Conservation (phyloP, 2,113 vertebrate species). For the Cercocebus atys region DNA sequence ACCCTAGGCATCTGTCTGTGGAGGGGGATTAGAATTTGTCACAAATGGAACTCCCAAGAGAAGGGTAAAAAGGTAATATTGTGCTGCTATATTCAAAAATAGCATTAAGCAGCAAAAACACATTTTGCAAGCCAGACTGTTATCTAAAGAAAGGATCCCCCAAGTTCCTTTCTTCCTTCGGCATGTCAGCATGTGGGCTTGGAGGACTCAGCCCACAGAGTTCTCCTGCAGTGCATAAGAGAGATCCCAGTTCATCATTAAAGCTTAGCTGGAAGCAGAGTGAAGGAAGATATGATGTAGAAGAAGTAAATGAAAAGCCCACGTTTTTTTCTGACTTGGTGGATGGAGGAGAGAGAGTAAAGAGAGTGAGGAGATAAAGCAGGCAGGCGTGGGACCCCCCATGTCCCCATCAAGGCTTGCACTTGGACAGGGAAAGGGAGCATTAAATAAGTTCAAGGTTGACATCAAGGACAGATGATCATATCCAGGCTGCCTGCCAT, state of each 20-base stretch:
- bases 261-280: neutral
- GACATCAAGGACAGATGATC: neutral
- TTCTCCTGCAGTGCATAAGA: too few relatives aligned
- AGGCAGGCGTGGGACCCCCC: neutral
- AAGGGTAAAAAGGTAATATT: neutral
- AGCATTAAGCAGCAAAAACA: neutral
- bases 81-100: neutral
- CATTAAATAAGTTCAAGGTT: neutral
- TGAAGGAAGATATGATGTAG: neutral
- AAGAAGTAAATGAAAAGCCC: neutral
- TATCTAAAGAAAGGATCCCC: neutral
- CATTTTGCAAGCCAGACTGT: neutral
- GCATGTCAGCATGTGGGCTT: neutral
- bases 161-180: neutral
- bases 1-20: neutral
- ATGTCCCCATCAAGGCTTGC: neutral
- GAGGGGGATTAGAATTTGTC: neutral
- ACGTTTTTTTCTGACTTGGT: neutral
- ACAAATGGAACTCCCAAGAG: neutral
- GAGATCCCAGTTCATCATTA: neutral
- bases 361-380: neutral
- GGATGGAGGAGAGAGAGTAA: neutral
- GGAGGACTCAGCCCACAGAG: neutral
- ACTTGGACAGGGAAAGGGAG: neutral
- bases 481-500: neutral